These are phyloP conservation scores for Acrocephalus kingi DNA, from an alignment of 2,113 vertebrate genomes.

Conservation along the genomic window DNA sequence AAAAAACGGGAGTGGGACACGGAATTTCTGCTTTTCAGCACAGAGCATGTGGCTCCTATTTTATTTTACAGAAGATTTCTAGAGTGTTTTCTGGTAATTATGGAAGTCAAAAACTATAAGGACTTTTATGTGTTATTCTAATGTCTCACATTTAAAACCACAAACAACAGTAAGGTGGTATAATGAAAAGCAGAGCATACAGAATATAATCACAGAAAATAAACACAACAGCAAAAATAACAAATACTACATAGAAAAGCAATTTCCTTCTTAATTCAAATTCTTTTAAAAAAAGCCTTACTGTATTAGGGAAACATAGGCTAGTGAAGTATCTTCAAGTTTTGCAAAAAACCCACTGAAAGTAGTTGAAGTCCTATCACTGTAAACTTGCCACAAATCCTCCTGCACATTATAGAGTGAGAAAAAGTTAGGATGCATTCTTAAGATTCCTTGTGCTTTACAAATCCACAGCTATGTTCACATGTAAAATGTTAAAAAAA, in stretches of 20 bases:
- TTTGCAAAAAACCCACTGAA: not conserved
- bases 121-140: not conserved
- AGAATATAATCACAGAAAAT: not conserved
- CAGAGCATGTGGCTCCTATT: not conserved
- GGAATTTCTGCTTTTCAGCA: not conserved
- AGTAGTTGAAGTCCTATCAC: not conserved
- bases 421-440: conserved; percentile 31
- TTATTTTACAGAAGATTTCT: not conserved
- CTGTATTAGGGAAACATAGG: not conserved
- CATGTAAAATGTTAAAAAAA: not conserved
- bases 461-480: conserved; percentile 48
- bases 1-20: not conserved
- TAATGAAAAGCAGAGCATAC: not conserved
- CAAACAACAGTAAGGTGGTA: not conserved
- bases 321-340: not conserved
- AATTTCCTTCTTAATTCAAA: not conserved
- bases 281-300: not conserved
- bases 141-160: not conserved
- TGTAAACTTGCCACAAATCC: conserved; percentile 1
- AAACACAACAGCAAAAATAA: not conserved
- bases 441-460: conserved; percentile 67
- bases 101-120: not conserved
- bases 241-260: not conserved
- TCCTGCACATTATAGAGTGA: not conserved
- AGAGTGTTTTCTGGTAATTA: not conserved